These are phyloP conservation scores for Aquatica leii DNA, from an alignment of 2,888 invertebrate species.

Conservation along the genomic window DNA sequence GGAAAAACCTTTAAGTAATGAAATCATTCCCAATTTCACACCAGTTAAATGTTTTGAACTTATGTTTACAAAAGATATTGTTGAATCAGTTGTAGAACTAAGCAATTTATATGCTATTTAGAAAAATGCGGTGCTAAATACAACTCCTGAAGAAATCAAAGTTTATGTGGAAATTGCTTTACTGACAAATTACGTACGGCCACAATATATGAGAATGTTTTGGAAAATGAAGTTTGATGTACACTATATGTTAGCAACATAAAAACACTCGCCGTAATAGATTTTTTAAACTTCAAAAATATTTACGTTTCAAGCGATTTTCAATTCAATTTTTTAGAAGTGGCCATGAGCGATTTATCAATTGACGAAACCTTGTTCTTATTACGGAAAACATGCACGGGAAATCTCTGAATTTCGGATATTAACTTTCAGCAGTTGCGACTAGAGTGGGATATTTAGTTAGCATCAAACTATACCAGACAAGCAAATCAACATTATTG, in stretches of 20 bases:
- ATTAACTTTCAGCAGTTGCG: no score
- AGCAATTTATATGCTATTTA: conserved; percentile 12
- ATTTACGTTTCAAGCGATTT: not conserved
- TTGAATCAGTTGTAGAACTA: conserved; percentile 2
- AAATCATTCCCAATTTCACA: not conserved
- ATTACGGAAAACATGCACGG: not conserved
- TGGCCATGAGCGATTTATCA: not conserved
- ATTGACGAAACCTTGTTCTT: conserved; percentile 1
- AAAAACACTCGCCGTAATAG: conserved; percentile 1
- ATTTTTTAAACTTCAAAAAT: conserved; percentile 1
- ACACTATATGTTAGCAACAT: not conserved
- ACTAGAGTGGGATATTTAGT: no score
- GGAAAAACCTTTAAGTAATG: no score
- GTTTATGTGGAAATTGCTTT: conserved; percentile 15
- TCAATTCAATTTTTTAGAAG: not conserved
- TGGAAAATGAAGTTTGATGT: conserved; percentile 13
- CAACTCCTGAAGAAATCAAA: not conserved
- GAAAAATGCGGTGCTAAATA: not conserved
- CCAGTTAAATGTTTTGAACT: conserved; percentile 12
- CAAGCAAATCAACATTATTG: no score
- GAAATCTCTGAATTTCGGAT: no score
- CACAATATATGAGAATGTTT: conserved; percentile 14
- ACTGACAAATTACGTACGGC: not conserved
- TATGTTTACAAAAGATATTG: not conserved
- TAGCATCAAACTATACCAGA: no score